Conservation (phyloP, 30 jellyfish, hydroid and myxozoan species). For the Hydractinia echinata region DNA sequence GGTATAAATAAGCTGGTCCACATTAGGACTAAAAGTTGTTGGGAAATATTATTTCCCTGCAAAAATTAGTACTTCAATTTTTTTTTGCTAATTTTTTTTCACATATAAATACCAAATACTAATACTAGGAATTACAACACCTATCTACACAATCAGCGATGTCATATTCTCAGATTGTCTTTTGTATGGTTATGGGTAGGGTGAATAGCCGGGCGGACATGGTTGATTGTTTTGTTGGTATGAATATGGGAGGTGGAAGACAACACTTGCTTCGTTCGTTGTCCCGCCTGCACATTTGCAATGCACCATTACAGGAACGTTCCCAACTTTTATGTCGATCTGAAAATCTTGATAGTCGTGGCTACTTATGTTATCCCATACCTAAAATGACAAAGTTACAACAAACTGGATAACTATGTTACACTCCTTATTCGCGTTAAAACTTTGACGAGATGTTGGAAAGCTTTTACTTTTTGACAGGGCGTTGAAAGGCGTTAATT, state of each 20-base stretch:
- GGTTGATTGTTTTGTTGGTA: background rate
- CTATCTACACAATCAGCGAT: too few species aligned
- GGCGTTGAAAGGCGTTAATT: too few species aligned
- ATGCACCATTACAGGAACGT: background rate
- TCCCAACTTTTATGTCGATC: background rate
- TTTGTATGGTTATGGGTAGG: too few species aligned
- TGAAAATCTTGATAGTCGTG: constrained; percentile 6
- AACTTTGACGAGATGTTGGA: background rate
- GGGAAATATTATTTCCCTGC: too few species aligned
- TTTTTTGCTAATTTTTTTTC: too few species aligned
- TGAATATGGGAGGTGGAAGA: constrained; percentile 1
- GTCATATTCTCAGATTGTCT: too few species aligned
- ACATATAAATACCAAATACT: too few species aligned
- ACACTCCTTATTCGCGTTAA: background rate
- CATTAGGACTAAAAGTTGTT: too few species aligned
- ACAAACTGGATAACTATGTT: background rate
- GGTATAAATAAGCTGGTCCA: too few species aligned
- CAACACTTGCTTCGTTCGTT: constrained; percentile 2
- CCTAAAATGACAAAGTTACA: background rate
- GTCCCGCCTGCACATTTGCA: constrained; percentile 2
- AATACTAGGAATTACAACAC: too few species aligned
- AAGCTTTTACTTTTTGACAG: background rate
- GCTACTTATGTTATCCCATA: background rate
- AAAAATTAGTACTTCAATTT: too few species aligned
- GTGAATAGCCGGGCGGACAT: too few species aligned